These are phyloP conservation scores for Esox lucius DNA, from an alignment of 2,797 vertebrate genomes.

Conservation along the genomic window DNA sequence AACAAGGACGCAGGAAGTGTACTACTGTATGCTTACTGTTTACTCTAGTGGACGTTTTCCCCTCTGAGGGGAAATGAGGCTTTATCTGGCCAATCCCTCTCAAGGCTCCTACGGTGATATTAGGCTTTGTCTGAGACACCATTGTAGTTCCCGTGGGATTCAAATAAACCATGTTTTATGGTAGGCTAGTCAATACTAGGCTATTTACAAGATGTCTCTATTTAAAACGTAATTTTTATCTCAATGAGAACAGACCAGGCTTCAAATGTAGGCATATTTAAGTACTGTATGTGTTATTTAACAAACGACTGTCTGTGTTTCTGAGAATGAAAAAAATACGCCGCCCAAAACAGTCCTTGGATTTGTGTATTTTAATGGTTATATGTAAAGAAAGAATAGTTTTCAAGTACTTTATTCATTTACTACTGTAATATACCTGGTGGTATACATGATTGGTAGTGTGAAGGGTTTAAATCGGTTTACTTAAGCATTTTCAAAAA, in stretches of 20 bases:
- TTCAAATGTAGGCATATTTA: too few relatives aligned
- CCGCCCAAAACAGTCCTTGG: too few relatives aligned
- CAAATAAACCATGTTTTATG: constrained; percentile 33
- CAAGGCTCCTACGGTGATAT: constrained; percentile 63
- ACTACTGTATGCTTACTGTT: constrained; percentile 67
- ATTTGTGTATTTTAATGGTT: too few relatives aligned
- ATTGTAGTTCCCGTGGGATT: constrained; percentile 67
- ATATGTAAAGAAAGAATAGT: too few relatives aligned
- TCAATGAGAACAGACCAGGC: not conserved
- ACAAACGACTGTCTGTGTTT: too few relatives aligned
- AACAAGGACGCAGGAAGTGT: constrained; percentile 72
- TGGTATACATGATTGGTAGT: too few relatives aligned
- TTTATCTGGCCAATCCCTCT: constrained; percentile 60
- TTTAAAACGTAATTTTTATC: not conserved
- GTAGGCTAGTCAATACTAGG: not conserved
- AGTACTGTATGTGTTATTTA: too few relatives aligned
- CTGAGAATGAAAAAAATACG: too few relatives aligned
- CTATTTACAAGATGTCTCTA: not conserved
- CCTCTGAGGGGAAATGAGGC: constrained; percentile 67
- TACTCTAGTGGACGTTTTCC: constrained; percentile 61
- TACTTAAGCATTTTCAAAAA: too few relatives aligned
- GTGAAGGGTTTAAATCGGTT: too few relatives aligned
- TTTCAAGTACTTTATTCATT: too few relatives aligned
- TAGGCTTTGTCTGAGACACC: constrained; percentile 66
- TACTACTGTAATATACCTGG: too few relatives aligned